phyloP scores from a whole-genome alignment of 2,797 vertebrate genomes.

The Lepus townsendii region DNA sequence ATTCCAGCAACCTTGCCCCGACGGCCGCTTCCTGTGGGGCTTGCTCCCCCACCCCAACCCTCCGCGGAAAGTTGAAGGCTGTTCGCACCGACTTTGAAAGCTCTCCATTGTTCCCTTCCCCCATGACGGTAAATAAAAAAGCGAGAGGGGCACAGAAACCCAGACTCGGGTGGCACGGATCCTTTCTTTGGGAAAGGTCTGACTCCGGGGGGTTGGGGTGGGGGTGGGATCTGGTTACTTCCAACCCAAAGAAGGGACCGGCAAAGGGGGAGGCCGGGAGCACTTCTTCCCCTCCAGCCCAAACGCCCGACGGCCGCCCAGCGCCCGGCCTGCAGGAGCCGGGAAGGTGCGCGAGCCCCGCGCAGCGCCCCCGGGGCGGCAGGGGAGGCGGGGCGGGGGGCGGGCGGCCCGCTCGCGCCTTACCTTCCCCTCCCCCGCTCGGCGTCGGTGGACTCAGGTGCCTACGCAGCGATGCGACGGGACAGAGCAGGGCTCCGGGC shows the following conservation, averaged over 20 bases:
- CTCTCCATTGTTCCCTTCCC: slow-evolving; percentile 78
- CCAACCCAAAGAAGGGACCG: neutral
- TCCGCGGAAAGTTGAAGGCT: slow-evolving; percentile 71
- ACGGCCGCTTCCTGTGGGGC: slow-evolving; percentile 68
- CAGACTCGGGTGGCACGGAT: neutral
- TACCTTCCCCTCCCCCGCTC: slow-evolving; percentile 79
- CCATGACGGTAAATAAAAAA: neutral
- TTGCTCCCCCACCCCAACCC: slow-evolving; percentile 31
- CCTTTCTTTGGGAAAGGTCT: neutral
- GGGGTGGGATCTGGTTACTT: neutral
- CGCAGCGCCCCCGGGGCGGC: neutral
- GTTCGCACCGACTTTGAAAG: slow-evolving; percentile 75
- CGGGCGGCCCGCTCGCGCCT: slow-evolving; percentile 10
- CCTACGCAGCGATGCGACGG: slow-evolving; percentile 64
- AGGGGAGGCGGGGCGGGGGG: neutral
- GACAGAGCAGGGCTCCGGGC: slow-evolving; percentile 34
- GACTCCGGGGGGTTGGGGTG: neutral
- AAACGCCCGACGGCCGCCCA: neutral
- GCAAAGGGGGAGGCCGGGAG: neutral
- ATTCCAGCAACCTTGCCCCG: slow-evolving; percentile 39
- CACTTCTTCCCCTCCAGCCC: neutral
- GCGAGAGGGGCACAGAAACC: neutral
- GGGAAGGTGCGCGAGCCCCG: neutral
- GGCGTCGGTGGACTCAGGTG: slow-evolving; percentile 72
- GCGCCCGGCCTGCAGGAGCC: neutral